A percentile compares a stretch with the other conserved stretches of the same genome.
phyloP scores from a whole-genome alignment of 2,113 vertebrate species.

The Pluvianellus socialis region DNA sequence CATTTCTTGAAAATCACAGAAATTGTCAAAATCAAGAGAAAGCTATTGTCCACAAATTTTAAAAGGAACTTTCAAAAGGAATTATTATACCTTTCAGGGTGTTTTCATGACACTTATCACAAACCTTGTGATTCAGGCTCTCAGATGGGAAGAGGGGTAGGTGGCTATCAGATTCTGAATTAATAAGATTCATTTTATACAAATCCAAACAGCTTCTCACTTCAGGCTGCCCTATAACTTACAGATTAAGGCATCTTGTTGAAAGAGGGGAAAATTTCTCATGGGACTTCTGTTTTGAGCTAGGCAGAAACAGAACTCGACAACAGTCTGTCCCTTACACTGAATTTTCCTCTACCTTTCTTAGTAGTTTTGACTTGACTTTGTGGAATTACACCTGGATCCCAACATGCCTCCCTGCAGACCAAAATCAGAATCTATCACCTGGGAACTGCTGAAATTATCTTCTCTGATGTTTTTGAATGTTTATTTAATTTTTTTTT shows the following conservation, averaged over 20 bases:
- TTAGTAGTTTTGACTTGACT: not conserved
- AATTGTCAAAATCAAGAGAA: not conserved
- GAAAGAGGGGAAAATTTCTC: not conserved
- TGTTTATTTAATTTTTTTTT: not conserved
- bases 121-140: not conserved
- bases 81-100: not conserved
- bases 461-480: not conserved
- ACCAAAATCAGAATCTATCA: not conserved
- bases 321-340: not conserved
- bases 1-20: not conserved
- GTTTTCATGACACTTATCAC: not conserved
- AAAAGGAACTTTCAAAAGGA: not conserved
- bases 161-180: not conserved
- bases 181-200: slow-evolving; percentile 5
- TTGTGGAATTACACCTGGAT: not conserved
- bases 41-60: not conserved
- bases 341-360: not conserved
- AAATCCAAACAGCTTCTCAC: not conserved
- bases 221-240: not conserved
- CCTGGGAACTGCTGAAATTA: not conserved
- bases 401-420: rapidly evolving
- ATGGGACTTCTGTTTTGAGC: not conserved
- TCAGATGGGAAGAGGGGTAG: not conserved
- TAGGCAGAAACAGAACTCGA: not conserved
- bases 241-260: not conserved